A percentile compares a stretch with the other conserved stretches of the same genome.
phyloP scores from a whole-genome alignment of 1,140 invertebrate species.

The Drosophila nasuta region DNA sequence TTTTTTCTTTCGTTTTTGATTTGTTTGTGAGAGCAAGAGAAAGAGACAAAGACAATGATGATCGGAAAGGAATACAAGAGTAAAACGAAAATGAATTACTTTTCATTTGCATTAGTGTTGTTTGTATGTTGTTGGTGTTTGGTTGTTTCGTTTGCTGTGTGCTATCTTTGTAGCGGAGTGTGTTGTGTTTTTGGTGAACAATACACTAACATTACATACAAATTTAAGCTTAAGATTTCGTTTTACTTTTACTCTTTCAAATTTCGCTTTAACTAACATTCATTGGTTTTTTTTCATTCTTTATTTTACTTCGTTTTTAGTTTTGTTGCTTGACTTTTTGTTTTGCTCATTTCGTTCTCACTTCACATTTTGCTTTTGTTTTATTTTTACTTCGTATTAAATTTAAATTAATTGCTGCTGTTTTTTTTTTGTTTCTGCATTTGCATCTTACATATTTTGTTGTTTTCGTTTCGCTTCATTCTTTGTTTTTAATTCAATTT shows the following conservation, averaged over 20 bases:
- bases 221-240: slow-evolving; percentile 80
- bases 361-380: slow-evolving; percentile 49
- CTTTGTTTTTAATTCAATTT: slow-evolving; percentile 39
- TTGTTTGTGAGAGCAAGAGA: slow-evolving; percentile 33
- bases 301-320: slow-evolving; percentile 49
- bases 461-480: slow-evolving; percentile 45
- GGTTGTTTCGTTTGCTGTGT: slow-evolving; percentile 26
- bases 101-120: slow-evolving; percentile 26
- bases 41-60: slow-evolving; percentile 18
- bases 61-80: slow-evolving; percentile 13
- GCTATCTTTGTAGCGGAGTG: slow-evolving; percentile 19
- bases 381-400: slow-evolving; percentile 36
- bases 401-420: slow-evolving; percentile 71
- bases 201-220: slow-evolving; percentile 76
- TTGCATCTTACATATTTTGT: slow-evolving; percentile 62
- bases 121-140: slow-evolving; percentile 12
- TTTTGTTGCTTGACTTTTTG: slow-evolving; percentile 58
- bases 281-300: slow-evolving; percentile 25
- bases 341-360: slow-evolving; percentile 45
- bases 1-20: slow-evolving; percentile 11
- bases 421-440: slow-evolving; percentile 55
- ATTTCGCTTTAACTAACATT: slow-evolving; percentile 72
- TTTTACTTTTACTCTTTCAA: slow-evolving; percentile 50
- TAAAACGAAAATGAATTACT: slow-evolving; percentile 34
- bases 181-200: slow-evolving; percentile 40